Evolutionary conservation across 2,797 vertebrate genomes (phyloP), one percentile per base, ranked within the genome.

Genomic region (Peromyscus eremicus): DNA sequence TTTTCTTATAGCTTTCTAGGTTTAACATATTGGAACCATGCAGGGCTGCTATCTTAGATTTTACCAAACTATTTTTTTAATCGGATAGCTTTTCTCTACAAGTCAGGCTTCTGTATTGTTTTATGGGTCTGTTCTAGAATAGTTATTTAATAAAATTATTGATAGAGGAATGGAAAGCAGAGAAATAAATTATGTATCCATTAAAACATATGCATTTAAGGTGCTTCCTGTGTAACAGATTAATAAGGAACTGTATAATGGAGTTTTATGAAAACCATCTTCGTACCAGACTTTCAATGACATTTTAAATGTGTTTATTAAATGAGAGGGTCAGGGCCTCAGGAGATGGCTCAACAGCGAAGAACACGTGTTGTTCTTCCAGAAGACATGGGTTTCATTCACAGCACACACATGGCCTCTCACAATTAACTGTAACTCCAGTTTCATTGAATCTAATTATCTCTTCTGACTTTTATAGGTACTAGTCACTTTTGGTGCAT

Each of bases 271-370:
- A 19, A 79, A 93, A 79, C 6, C 12, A 64, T 87, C 16, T 70
- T 83, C 55, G 49, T 77, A 82, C 71, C 25, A 85, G 37, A 76
- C 9, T 68, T 52, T 55, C 5, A 55, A 21, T 75, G 34, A 23
- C 64, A 88, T 92, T 92, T 32, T 76, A 73, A 34, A 43, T 46
- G 29, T 92, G 29, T 93, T 83, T 91, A 17, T 46, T 89, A 60
- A 94, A 96, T 80, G 79, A 37, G 70, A 88, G 3, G 6, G 27
- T 71, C 27, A 80, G 29, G 76, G 17, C 32, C 46, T 77, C 6
- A 6, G 32, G 27, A 32, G 9, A 27, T 25, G 23, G 21, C 9
- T 43, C 76, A 34, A 14, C 16, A 79, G 29, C 16, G 19, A 34
- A 79, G 16, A 34, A 14, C 2, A 79, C 7, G 49, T 29, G n/a